Percentiles rank a stretch among this genome's conserved stretches.
Evolutionary conservation across 2,797 vertebrate species (phyloP).

Genomic region (Anisognathus igniventris): DNA sequence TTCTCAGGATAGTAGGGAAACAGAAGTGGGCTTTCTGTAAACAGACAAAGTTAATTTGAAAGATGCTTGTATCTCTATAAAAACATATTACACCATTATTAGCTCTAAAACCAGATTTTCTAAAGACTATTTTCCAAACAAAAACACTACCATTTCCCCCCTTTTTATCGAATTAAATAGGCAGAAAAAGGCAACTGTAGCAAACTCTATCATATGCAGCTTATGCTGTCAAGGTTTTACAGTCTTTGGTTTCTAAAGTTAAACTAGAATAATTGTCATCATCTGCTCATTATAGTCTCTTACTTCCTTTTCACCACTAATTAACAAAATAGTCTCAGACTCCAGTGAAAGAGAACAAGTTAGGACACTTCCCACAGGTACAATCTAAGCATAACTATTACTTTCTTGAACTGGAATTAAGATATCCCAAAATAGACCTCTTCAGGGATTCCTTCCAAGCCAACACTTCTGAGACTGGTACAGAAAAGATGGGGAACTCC

Average conservation of each 20-base stretch:
- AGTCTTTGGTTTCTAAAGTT: not conserved
- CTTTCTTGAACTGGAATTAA: not conserved
- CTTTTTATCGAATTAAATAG: not conserved
- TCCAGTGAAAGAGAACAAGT: not conserved
- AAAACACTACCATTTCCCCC: not conserved
- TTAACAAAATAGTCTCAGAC: not conserved
- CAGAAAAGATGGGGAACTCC: not conserved
- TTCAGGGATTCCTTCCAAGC: not conserved
- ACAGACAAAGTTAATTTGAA: not conserved
- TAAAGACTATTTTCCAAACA: not conserved
- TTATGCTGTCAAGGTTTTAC: not conserved
- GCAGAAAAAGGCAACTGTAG: not conserved
- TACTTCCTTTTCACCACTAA: not conserved
- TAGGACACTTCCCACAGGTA: not conserved
- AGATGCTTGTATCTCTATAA: not conserved
- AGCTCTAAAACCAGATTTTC: not conserved
- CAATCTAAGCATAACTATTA: not conserved
- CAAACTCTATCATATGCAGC: not conserved
- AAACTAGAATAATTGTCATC: not conserved
- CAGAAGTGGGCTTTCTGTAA: conserved; percentile 89
- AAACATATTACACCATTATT: not conserved
- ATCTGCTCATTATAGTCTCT: not conserved
- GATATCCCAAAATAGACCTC: not conserved
- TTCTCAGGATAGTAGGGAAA: conserved; percentile 95
- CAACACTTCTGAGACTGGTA: not conserved